Base-by-base conservation (phyloP, 2,888 invertebrate species). In the Ormyrus nitidulus region DNA sequence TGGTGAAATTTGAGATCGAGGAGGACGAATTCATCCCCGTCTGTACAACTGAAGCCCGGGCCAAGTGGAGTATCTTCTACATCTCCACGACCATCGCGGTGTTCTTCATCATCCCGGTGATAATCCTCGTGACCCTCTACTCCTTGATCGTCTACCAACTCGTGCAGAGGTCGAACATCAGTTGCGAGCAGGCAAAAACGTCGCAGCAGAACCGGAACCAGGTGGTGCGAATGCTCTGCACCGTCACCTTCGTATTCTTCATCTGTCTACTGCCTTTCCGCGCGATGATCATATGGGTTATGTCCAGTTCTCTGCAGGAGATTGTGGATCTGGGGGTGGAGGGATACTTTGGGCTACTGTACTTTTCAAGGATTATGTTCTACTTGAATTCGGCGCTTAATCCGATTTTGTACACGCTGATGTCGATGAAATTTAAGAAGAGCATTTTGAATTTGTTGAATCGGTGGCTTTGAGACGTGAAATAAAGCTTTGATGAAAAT, bases 321-420 rank as follows among this genome's bases (percentile, higher is more conserved):
- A 90, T 93, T 61, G 88, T 92, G 69, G 88, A 93, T 68, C 92
- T 97, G 86, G 96, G 97, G 81, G 92, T 96, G 87, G 96, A 97
- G 84, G 93, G 93, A 75, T 97, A 96, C 90, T 96, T 95, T 91
- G 95, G 94, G 89, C 92, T 97, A 81, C 92, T 97, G 82, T 96
- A 96, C 91, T 95, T 97, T 91, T 95, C 95, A 88, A 94, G 97
- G 84, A 94, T 97, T 75, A 96, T 97, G 95, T 92, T 96, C 84
- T 97, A 97, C 91, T 93, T 97, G 74, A 97, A 98, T 91, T 97
- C 97, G 68, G 97, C 97, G 10, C 94, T 97, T 76, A 98, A 98
- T 92, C 97, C 97, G 10, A 96, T 97, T 86, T 91, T 98, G 72
- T 98, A 98, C 91, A 97, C 97, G 90, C 93, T 97, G 76, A 96